These are phyloP conservation scores for Calliphora vomitoria DNA, from an alignment of 2,888 invertebrate genomes.

Conservation along the genomic window DNA sequence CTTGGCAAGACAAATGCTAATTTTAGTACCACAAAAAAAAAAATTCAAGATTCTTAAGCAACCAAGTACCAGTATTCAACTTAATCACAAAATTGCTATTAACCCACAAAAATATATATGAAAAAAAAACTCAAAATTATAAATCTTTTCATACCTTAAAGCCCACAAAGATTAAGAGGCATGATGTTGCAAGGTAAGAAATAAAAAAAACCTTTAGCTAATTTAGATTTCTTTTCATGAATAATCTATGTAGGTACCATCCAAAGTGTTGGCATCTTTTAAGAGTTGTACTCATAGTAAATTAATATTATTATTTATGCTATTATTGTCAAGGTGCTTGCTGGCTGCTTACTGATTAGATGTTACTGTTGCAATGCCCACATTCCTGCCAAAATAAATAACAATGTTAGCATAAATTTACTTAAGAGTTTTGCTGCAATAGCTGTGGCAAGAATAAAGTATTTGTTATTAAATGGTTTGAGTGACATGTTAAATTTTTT, in stretches of 20 bases:
- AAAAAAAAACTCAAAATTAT: neutral
- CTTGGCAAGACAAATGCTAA: conserved; percentile 28
- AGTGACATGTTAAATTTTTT: neutral
- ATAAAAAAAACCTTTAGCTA: conserved; percentile 6
- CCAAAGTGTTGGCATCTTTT: neutral
- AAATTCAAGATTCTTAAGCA: conserved; percentile 54
- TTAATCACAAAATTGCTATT: conserved; percentile 63
- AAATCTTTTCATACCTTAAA: conserved; percentile 44
- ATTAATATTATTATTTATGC: conserved; percentile 37
- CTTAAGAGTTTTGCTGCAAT: neutral
- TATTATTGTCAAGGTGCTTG: conserved; percentile 40
- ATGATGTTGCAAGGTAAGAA: conserved; percentile 44
- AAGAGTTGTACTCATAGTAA: conserved; percentile 8
- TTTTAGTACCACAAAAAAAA: conserved; percentile 1
- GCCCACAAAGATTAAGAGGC: conserved; percentile 41
- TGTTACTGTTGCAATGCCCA: conserved; percentile 20
- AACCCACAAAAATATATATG: conserved; percentile 41
- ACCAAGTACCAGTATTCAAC: conserved; percentile 25
- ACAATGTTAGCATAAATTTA: neutral
- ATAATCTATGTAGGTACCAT: neutral
- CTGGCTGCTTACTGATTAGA: neutral
- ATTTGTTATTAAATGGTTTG: neutral
- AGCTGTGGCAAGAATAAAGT: neutral
- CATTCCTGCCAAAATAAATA: neutral
- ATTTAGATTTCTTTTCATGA: conserved; percentile 14